Base-by-base conservation (phyloP, 1,140 invertebrate species). In the Harpegnathos saltator region DNA sequence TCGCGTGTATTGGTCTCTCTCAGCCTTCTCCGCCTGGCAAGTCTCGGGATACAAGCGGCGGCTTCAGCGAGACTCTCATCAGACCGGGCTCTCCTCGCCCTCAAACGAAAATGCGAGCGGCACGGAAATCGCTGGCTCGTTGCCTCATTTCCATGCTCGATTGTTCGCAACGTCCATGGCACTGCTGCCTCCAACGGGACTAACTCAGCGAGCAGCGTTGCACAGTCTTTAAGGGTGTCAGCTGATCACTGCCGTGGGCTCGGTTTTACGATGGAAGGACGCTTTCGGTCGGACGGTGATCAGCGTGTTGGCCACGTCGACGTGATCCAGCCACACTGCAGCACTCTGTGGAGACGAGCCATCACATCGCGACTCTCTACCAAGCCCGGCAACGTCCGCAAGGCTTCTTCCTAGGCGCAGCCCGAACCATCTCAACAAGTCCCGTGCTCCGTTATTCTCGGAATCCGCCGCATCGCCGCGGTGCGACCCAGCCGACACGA, bases 381-480 rank as follows among this genome's bases (percentile, higher is more conserved):
- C 22, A 80, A 69, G 14, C 33, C 33, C 52, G 63, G 29, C 69
- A 44, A 54, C 22, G 17, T 44, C 29, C 12, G 26, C n/a, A 26
- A 19, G 50, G n/a, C 29, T 33, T 33, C 52, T 19, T 3, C 29
- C 29, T 44, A 62, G 58, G 24, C 50, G 52, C 80, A 52, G 54
- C 19, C 50, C 72, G 50, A n/a, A n/a, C 56, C 85, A 50, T 66
- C 66, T 72, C 22, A 66, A 17, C n/a, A 63, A 82, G 74, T 62
- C 38, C 63, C 29, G 12, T 29, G 59, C 58, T 69, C 85, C 86
- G 86, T 88, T 88, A 87, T 87, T 88, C 86, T 71, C 59, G 71
- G 86, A 87, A 88, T 58, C 85, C 75, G 86, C 82, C 82, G 85
- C 86, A 75, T 88, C 86, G 85, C 65, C 75, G 86, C 86, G 86